Conservation (phyloP, 2,113 vertebrate genomes). For the Pangasianodon hypophthalmus region DNA sequence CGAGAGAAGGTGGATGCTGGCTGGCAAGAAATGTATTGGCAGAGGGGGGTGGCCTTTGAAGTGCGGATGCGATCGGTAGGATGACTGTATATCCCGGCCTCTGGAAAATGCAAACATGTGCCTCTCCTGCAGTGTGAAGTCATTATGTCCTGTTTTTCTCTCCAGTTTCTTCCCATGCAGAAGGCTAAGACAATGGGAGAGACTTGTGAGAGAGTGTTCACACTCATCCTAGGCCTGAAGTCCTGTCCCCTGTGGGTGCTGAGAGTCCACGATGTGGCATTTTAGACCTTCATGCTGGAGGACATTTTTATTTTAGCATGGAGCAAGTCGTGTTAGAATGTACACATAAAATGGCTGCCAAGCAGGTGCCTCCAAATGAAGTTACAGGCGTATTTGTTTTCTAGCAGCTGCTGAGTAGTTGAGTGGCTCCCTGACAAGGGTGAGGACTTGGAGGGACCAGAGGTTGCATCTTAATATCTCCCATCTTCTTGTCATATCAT, state of each 20-base stretch:
- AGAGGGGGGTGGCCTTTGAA: slow-evolving; percentile 46
- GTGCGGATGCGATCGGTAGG: slow-evolving; percentile 53
- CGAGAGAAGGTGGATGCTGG: slow-evolving; percentile 42
- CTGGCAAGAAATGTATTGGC: slow-evolving; percentile 31
- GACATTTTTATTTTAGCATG: neutral
- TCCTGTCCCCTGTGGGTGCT: neutral
- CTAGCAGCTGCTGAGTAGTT: slow-evolving; percentile 43
- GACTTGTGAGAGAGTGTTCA: neutral
- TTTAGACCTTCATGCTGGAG: neutral
- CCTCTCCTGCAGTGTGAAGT: slow-evolving; percentile 55
- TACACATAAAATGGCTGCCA: slow-evolving; percentile 11
- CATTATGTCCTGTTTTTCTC: slow-evolving; percentile 72
- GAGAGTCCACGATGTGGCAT: neutral
- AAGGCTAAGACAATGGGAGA: slow-evolving; percentile 16
- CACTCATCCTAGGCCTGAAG: neutral
- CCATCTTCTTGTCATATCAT: neutral
- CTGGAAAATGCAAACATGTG: slow-evolving; percentile 44
- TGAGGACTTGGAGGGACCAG: neutral
- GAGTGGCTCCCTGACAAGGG: slow-evolving; percentile 23
- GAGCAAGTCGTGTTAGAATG: slow-evolving; percentile 3
- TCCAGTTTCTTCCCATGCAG: slow-evolving; percentile 49
- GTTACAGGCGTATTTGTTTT: slow-evolving; percentile 19
- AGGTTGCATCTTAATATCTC: neutral
- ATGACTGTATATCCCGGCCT: slow-evolving; percentile 40
- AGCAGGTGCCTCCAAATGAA: slow-evolving; percentile 40